phyloP scores from a whole-genome alignment of 2,113 vertebrate species.

The Proteles cristata region DNA sequence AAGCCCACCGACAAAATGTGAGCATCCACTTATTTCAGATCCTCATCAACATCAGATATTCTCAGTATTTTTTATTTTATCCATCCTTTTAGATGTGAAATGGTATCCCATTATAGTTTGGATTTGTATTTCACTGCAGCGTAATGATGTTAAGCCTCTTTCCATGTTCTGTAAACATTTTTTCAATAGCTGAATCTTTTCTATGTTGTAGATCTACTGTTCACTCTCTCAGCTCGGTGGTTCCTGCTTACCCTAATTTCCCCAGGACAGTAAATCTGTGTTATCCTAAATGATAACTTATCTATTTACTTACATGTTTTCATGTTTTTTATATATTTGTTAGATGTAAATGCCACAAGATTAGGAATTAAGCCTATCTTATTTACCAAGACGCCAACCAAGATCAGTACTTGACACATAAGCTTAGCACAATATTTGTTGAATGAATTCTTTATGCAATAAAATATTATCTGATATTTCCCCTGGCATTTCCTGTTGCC shows the following conservation, averaged over 20 bases:
- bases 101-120: not conserved
- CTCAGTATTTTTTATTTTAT: not conserved
- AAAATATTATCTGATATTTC: not conserved
- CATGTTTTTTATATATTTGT: not conserved
- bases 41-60: not conserved
- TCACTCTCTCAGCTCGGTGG: not conserved
- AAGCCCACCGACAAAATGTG: not conserved
- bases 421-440: not conserved
- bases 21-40: not conserved
- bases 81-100: not conserved
- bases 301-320: not conserved
- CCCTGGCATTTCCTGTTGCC: not conserved
- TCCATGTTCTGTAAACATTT: not conserved
- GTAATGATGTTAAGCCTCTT: not conserved
- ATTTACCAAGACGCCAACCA: not conserved
- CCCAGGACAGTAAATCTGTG: not conserved
- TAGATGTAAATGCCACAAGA: not conserved
- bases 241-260: not conserved
- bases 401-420: not conserved
- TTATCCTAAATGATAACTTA: not conserved
- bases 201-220: not conserved
- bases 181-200: not conserved
- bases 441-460: constrained; percentile 20
- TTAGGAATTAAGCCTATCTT: not conserved
- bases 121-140: not conserved